A percentile compares a stretch with the other conserved stretches of the same genome.
phyloP scores from a whole-genome alignment of 2,113 vertebrate species.

The Brachypodius melanocephalos region DNA sequence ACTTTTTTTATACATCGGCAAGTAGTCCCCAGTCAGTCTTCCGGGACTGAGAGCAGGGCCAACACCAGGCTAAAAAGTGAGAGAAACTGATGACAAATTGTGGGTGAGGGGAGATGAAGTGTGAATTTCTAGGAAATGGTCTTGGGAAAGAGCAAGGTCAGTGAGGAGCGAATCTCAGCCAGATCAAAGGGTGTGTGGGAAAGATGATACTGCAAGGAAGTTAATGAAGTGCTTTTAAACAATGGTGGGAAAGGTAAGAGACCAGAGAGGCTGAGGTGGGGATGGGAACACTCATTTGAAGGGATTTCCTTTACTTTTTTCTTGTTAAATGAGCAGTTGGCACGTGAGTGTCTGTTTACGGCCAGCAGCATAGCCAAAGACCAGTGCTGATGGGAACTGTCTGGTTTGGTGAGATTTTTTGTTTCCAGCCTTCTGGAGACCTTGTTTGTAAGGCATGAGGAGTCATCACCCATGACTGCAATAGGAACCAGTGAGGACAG shows the following conservation, averaged over 20 bases:
- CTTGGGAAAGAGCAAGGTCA: background rate
- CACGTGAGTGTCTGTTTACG: background rate
- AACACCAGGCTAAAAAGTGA: background rate
- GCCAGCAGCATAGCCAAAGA: background rate
- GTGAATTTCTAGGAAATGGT: background rate
- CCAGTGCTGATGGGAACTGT: background rate
- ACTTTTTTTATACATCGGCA: background rate
- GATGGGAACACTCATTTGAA: background rate
- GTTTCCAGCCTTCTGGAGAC: background rate
- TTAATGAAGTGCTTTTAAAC: background rate
- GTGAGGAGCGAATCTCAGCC: background rate
- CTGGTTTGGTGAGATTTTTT: background rate
- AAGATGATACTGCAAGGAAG: background rate
- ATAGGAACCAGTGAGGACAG: background rate
- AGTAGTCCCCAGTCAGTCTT: background rate
- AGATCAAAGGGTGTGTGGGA: conserved; percentile 1
- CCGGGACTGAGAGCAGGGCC: background rate
- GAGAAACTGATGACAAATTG: background rate
- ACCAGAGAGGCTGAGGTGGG: background rate
- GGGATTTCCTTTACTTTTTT: background rate
- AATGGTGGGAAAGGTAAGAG: background rate
- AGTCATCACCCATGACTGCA: background rate
- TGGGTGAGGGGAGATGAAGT: background rate
- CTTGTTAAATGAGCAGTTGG: background rate
- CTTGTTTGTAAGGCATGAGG: background rate